Conservation (phyloP, 2,797 vertebrate genomes). For the Silurus lanzhouensis region DNA sequence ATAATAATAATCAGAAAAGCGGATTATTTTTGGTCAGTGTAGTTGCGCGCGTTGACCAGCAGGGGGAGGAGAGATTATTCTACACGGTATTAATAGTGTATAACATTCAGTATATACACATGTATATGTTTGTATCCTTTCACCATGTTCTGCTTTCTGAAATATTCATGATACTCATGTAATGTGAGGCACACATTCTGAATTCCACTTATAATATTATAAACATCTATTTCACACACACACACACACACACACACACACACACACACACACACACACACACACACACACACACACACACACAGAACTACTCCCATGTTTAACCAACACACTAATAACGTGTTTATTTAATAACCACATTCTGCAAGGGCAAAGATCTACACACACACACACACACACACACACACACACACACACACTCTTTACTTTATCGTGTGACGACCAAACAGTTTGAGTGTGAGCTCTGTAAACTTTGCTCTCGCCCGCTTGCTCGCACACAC, state of each 20-base stretch:
- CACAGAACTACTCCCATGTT: neutral
- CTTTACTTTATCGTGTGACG: constrained; percentile 14
- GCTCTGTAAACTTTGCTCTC: constrained; percentile 43
- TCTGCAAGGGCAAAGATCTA: constrained; percentile 32
- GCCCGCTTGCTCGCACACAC: no score
- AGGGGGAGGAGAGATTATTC: constrained; percentile 39
- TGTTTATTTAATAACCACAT: constrained; percentile 30
- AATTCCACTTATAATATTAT: neutral
- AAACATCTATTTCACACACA: neutral
- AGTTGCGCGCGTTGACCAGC: constrained; percentile 36
- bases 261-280: neutral
- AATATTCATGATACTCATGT: neutral
- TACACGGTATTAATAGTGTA: neutral
- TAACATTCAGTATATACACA: neutral
- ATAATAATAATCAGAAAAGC: neutral
- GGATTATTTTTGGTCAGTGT: neutral
- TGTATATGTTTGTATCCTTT: no score
- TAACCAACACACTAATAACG: constrained; percentile 2
- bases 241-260: constrained; percentile 10
- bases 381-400: neutral
- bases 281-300: no score
- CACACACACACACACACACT: neutral
- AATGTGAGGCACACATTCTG: neutral
- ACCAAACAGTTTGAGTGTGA: constrained; percentile 14
- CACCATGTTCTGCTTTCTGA: neutral